These are phyloP conservation scores for Rhagonycha fulva DNA, from an alignment of 2,888 invertebrate species.

Conservation along the genomic window DNA sequence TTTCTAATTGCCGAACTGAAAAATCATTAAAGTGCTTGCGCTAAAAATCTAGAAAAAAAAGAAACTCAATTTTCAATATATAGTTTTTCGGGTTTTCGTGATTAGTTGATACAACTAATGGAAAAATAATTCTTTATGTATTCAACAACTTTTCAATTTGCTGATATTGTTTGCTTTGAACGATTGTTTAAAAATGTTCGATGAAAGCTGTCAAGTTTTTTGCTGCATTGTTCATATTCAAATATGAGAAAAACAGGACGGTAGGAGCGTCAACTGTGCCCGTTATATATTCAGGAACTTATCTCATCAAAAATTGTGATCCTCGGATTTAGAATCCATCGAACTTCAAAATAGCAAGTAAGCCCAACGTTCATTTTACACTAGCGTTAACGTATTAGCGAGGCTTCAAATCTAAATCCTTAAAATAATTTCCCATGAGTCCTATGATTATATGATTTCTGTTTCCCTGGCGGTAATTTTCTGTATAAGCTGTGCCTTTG, in stretches of 20 bases:
- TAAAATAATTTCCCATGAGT: constrained; percentile 40
- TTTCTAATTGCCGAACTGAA: background rate
- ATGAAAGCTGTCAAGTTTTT: background rate
- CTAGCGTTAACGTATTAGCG: constrained; percentile 39
- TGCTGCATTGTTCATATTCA: background rate
- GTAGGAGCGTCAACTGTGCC: constrained; percentile 15
- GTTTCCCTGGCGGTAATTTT: constrained; percentile 38
- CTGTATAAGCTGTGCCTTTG: constrained; percentile 23
- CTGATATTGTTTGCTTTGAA: background rate
- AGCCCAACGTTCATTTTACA: constrained; percentile 35
- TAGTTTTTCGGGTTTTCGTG: background rate
- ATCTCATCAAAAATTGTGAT: constrained; percentile 32
- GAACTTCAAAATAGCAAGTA: constrained; percentile 36
- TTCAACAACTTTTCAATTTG: background rate
- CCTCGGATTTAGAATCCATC: constrained; percentile 36
- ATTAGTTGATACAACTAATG: background rate
- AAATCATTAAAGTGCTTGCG: background rate
- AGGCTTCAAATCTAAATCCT: constrained; percentile 39
- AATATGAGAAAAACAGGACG: constrained; percentile 7
- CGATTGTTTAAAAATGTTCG: background rate
- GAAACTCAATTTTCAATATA: background rate
- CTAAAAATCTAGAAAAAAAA: background rate
- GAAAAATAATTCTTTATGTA: background rate
- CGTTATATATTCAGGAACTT: constrained; percentile 28
- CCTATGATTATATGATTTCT: constrained; percentile 38